Base-by-base conservation (phyloP, 2,888 invertebrate genomes). In the Morinoia aosen region DNA sequence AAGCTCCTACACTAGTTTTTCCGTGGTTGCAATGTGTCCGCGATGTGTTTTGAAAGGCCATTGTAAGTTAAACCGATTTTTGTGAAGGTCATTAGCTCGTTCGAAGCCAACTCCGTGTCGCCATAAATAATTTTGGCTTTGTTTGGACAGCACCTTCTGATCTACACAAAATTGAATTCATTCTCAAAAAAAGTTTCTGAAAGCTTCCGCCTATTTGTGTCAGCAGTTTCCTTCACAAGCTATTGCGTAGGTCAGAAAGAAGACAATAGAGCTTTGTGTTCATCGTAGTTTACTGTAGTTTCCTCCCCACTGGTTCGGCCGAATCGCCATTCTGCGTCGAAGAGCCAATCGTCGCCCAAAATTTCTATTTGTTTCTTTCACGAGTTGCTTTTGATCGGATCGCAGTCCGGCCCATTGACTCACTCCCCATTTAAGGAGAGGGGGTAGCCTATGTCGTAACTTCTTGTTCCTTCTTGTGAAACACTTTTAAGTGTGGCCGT, bases 291-390 rank as follows among this genome's bases (percentile, higher is more conserved):
- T 76, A 76, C 25, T 76, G 76, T 33, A 76, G 76, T 76, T 76
- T 76, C 76, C 76, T 76, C 76, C 25, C 33, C 76, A 76, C 76
- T 76, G 48, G 48, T 90, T 90, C 90, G 90, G 33, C 39, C 14
- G 40, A 90, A 90, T 90, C 40, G 40, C 90, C 90, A 48, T 14
- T 90, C 40, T 11, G 33, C 48, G 40, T 90, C 48, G 40, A 33
- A 93, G 57, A 19, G 33, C 56, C 57, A 93, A 57, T 93, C 93
- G 93, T 57, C 11, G 33, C 33, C 56, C 16, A 93, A 93, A 93
- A 57, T 93, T 93, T 58, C 93, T 93, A 93, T 93, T 93, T 93
- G 93, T 93, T 90, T 57, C 93, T 93, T 33, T 48, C n/a, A 40
- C 40, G 90, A 90, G 90, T 48, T 90, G 14, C 90, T 90, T 90